A percentile compares a stretch with the other conserved stretches of the same genome.
Conservation (phyloP, 2,888 invertebrate species). For the Drosophila algonquin region DNA sequence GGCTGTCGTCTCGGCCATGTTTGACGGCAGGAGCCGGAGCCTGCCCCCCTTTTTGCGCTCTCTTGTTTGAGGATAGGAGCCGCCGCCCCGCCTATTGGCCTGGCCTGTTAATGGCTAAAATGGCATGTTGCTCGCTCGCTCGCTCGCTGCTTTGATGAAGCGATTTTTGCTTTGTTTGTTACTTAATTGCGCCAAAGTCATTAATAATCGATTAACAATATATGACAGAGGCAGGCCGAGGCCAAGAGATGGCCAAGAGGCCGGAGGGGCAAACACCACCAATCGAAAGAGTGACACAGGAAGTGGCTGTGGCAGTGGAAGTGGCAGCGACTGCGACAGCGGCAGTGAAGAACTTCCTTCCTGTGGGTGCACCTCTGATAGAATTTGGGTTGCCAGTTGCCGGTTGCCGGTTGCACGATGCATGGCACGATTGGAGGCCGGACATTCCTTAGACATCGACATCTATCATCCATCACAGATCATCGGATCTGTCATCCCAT, state of each 20-base stretch:
- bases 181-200: constrained; percentile 76
- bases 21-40: constrained; percentile 1
- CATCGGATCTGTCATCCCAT: constrained; percentile 3
- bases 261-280: background rate
- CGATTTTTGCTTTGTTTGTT: constrained; percentile 67
- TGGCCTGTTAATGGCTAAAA: constrained; percentile 49
- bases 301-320: background rate
- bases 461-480: background rate
- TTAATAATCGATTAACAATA: constrained; percentile 81
- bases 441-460: background rate
- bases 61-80: background rate
- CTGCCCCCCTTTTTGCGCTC: constrained; percentile 2
- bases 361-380: background rate
- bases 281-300: background rate
- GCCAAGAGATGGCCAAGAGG: background rate
- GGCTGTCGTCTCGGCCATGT: constrained; percentile 38
- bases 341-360: background rate
- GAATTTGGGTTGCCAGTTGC: background rate
- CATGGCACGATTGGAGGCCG: background rate
- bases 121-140: constrained; percentile 44
- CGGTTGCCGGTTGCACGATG: background rate
- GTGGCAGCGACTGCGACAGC: background rate
- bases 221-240: constrained; percentile 32
- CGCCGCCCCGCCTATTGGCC: background rate
- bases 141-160: constrained; percentile 51